Percentiles rank a stretch among this genome's conserved stretches.
Evolutionary conservation across 2,797 vertebrate species (phyloP).

Genomic region (Pseudochromis fuscus): DNA sequence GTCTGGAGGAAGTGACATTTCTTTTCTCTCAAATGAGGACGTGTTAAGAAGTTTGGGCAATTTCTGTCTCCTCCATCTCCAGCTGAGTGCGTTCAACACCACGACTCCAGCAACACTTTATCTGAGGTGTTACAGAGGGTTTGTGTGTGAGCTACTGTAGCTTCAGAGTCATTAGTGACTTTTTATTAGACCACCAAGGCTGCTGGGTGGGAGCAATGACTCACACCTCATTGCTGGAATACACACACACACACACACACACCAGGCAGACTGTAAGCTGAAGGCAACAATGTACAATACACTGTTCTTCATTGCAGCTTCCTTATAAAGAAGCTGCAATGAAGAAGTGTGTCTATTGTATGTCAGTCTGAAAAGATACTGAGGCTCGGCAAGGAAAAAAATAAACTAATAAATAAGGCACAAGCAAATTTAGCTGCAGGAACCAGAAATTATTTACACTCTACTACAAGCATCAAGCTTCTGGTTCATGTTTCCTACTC

Average conservation of each 20-base stretch:
- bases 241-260: slow-evolving; percentile 23
- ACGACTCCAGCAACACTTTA: too few relatives aligned
- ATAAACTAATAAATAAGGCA: too few relatives aligned
- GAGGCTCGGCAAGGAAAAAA: not conserved
- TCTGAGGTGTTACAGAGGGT: not conserved
- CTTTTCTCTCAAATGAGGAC: not conserved
- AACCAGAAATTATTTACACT: not conserved
- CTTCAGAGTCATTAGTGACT: slow-evolving; percentile 32
- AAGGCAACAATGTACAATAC: slow-evolving; percentile 42
- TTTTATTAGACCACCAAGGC: slow-evolving; percentile 8
- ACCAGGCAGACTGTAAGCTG: slow-evolving; percentile 36
- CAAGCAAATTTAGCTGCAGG: slow-evolving; percentile 20
- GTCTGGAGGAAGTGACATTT: not conserved
- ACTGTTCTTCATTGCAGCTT: slow-evolving; percentile 34
- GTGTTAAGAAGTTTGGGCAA: not conserved
- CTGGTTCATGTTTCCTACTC: slow-evolving; percentile 7
- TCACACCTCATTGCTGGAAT: slow-evolving; percentile 30
- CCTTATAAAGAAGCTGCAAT: too few relatives aligned
- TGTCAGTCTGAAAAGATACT: not conserved
- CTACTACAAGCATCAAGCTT: slow-evolving; percentile 25
- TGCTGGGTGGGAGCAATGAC: slow-evolving; percentile 18
- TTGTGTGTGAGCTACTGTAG: slow-evolving; percentile 27
- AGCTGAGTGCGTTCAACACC: too few relatives aligned
- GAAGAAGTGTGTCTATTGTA: slow-evolving; percentile 33
- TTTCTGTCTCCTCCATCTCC: not conserved